Base-by-base conservation (phyloP, 2,888 invertebrate genomes). In the Epinotia brunnichana region DNA sequence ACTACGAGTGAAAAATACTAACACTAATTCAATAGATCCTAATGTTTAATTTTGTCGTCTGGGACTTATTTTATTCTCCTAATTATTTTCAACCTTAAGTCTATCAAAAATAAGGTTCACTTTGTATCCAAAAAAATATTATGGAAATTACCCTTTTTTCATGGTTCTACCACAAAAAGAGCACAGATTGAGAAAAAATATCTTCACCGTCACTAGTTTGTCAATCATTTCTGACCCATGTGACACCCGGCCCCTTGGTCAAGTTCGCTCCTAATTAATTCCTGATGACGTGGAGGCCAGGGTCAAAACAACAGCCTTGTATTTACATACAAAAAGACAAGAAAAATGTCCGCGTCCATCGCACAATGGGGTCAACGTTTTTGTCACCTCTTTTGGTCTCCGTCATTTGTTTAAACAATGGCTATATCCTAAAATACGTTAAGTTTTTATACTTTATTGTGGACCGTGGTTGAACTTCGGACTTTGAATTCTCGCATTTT, bases 231-330 rank as follows among this genome's bases (percentile, higher is more conserved):
- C 17, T 81, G 84, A 88, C 88, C 84, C 77, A 17, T n/a, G 69
- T 75, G 78, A 81, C 84, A 85, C 83, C 78, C 82, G 83, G 83
- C 86, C 86, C 77, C 83, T 74, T 91, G 92, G 92, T 93, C 92
- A 92, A 92, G 90, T 91, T 88, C 90, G 88, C 83, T 82, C 84
- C 83, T 90, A 90, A 91, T 87, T 86, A 86, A 87, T 90, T 84
- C 82, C 85, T 88, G 87, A 90, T 88, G 89, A 86, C 84, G 84
- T 81, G 76, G 75, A 75, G 62, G 81, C 81, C 87, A 88, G 87
- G 89, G 87, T 85, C 80, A 77, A 74, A 77, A 75, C 64, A 35
- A 63, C 69, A 81, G 78, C 82, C 82, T 82, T 82, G 79, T 82
- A 90, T 91, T 91, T 88, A 85, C 89, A 91, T 91, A 92, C 90